Base-by-base conservation (phyloP, 2,113 vertebrate species). In the Brachionichthys hirsutus region DNA sequence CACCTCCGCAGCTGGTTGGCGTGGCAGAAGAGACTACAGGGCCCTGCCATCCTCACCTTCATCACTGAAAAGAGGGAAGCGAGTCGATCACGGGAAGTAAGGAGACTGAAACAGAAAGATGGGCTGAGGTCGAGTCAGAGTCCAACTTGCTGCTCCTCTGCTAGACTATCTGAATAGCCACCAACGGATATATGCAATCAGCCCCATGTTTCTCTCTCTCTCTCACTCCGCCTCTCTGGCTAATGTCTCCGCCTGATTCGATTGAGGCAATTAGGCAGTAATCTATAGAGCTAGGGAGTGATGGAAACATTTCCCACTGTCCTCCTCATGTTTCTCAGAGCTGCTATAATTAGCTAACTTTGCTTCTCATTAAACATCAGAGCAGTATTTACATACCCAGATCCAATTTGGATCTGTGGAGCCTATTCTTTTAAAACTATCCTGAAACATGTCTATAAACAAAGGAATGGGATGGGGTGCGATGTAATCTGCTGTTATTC, bases 301-400 rank as follows among this genome's bases (percentile, higher is more conserved):
- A 87, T 89, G 87, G 86, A 88, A 90, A 88, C 82, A 87, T 89
- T 90, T 89, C 88, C 85, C 83, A 86, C 82, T 84, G 82, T 85
- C 88, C 87, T 89, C 83, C 88, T 91, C 85, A 80, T 85, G 87
- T 90, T 92, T 91, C 89, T 90, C 88, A 82, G 80, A 90, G 87
- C 83, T 78, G 87, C 89, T 91, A 92, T 90, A 92, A 92, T 92
- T 92, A 91, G 90, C 88, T 82, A 88, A 89, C 89, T 91, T 90
- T 90, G 86, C 90, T 90, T 90, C 89, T 90, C 80, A 80, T 87
- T 87, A 89, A 85, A 89, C 85, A 89, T 89, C 84, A 87, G 88
- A 90, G 89, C 73, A 80, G 85, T 91, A 92, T 92, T 92, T 92
- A 90, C 91, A 90, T 89, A 91, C 87, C 85, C 84, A 83, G 83